Conservation (phyloP, 2,888 invertebrate genomes). For the Rhagonycha fulva region DNA sequence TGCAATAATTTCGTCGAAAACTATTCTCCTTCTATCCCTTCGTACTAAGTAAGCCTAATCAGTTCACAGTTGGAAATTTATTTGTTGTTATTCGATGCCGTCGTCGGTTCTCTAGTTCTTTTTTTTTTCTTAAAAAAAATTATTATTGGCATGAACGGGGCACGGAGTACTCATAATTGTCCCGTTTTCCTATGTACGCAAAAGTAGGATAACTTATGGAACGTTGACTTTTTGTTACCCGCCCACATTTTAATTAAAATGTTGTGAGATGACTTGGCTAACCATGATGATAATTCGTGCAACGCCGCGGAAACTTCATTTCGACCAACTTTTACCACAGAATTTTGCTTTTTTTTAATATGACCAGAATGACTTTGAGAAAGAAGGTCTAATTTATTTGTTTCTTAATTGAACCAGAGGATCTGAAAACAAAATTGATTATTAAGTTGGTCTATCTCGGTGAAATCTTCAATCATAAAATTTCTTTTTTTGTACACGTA, state of each 20-base stretch:
- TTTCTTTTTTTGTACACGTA: too few relatives aligned
- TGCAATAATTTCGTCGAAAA: neutral
- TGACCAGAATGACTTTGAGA: neutral
- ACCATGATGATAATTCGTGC: neutral
- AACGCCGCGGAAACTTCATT: neutral
- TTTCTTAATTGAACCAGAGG: neutral
- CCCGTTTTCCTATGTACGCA: too few relatives aligned
- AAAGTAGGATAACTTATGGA: conserved; percentile 9
- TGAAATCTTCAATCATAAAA: too few relatives aligned
- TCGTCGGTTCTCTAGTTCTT: too few relatives aligned
- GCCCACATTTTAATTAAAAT: conserved; percentile 9
- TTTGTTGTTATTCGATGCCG: neutral
- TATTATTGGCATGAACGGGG: too few relatives aligned
- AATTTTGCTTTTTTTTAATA: neutral
- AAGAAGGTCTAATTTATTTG: neutral
- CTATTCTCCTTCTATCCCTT: neutral
- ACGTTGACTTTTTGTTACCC: conserved; percentile 15
- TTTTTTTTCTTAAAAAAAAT: too few relatives aligned
- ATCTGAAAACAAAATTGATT: neutral
- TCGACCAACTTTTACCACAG: neutral
- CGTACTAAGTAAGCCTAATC: neutral
- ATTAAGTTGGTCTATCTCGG: neutral
- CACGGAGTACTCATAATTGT: too few relatives aligned
- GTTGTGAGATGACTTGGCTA: neutral
- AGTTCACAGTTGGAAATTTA: neutral